Base-by-base conservation (phyloP, 2,113 vertebrate genomes). In the Hippolais icterina region DNA sequence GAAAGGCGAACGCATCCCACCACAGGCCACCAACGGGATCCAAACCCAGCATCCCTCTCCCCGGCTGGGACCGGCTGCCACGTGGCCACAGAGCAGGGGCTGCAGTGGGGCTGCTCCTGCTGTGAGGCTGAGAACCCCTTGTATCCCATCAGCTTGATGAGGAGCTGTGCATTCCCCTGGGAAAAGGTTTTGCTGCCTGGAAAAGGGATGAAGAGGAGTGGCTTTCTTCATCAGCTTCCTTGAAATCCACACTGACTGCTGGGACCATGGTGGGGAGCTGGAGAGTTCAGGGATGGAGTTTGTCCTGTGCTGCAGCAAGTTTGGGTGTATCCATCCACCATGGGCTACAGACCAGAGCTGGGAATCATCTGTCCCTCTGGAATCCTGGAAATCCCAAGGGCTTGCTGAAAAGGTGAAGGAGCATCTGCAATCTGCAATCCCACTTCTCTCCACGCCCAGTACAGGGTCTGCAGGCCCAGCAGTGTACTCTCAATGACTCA, bases 101-200 rank as follows among this genome's bases (percentile, higher is more conserved):
- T 69, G 69, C 89, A 72, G 25, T 0, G 27, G 65, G 64, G 39
- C 44, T 4, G 3, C 3, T 69, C 24, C 27, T 39, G 42, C 47
- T 0, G 0, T 14, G 22, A 22, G 70, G 27, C 63, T 42, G 46
- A 0, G 3, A 66, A 22, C 25, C 52, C 18, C 31, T 0, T 0
- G 0, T 4, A 29, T n/a, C 41, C 69, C 68, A 41, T 6, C 0
- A 0, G 22, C 22, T 57, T 29, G 52, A 50, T 42, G 78, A 77
- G 59, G 41, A 60, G 72, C 54, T 74, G 41, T 60, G 74, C 15
- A 25, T 84, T 74, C 17, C 61, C 56, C 61, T 29, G 12, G 44
- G 29, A 61, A 82, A 69, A 83, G 50, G 71, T 23, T 33, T 8
- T 76, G 53, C 37, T 90, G 88, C 29, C 71, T 52, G 71, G n/a